These are phyloP conservation scores for Leguminivora glycinivorella DNA, from an alignment of 1,140 invertebrate species.

Conservation along the genomic window DNA sequence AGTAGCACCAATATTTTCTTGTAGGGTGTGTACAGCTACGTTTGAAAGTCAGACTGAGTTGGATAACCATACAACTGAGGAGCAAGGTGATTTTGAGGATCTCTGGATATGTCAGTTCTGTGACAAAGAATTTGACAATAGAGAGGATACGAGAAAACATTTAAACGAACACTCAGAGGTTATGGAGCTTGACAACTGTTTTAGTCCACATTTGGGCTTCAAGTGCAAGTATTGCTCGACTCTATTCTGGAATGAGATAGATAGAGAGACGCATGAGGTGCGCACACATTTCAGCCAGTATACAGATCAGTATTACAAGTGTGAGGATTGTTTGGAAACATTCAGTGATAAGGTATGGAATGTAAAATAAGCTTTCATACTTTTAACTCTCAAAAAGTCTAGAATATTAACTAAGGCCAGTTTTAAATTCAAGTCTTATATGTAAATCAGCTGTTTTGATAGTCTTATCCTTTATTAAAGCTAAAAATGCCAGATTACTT, in stretches of 20 bases:
- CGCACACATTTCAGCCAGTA: slow-evolving; percentile 59
- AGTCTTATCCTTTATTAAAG: too few relatives aligned
- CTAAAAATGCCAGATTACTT: too few relatives aligned
- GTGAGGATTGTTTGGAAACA: slow-evolving; percentile 58
- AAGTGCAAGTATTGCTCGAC: slow-evolving; percentile 73
- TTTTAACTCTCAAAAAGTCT: too few relatives aligned
- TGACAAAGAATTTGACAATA: slow-evolving; percentile 71
- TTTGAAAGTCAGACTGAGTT: slow-evolving; percentile 66
- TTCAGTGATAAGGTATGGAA: slow-evolving; percentile 71
- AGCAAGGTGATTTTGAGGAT: slow-evolving; percentile 67
- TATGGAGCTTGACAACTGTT: slow-evolving; percentile 69
- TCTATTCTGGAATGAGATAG: slow-evolving; percentile 74
- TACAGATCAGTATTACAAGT: slow-evolving; percentile 71
- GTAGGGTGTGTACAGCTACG: slow-evolving; percentile 65
- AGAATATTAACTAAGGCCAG: too few relatives aligned
- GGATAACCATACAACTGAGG: slow-evolving; percentile 54
- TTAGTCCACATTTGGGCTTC: slow-evolving; percentile 73
- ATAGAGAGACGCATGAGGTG: slow-evolving; percentile 69
- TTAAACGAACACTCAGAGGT: slow-evolving; percentile 63
- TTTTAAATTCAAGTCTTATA: too few relatives aligned
- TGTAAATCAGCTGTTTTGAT: too few relatives aligned
- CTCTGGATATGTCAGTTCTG: slow-evolving; percentile 77
- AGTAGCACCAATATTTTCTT: slow-evolving; percentile 57
- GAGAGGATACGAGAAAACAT: slow-evolving; percentile 61
- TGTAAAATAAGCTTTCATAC: neutral